Conservation (phyloP, 2,113 vertebrate species). For the Pseudorectes ferrugineus region DNA sequence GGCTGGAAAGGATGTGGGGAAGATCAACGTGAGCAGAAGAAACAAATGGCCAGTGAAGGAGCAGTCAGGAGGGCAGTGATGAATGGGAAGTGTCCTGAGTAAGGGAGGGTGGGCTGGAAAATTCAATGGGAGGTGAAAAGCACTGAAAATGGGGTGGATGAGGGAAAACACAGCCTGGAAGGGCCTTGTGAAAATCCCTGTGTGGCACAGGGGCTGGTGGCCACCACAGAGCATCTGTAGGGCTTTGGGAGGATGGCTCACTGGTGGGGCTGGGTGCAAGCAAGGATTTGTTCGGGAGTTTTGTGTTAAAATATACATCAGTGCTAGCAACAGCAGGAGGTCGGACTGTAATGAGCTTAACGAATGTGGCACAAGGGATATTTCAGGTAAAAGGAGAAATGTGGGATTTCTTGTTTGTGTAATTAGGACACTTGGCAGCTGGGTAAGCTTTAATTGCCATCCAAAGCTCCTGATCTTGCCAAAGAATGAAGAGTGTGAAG, state of each 20-base stretch:
- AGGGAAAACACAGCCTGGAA: neutral
- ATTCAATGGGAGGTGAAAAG: neutral
- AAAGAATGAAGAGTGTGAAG: neutral
- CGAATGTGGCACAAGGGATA: neutral
- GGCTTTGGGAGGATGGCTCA: neutral
- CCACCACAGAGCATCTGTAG: fast-evolving
- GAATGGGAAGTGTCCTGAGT: neutral
- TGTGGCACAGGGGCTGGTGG: neutral
- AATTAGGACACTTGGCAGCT: constrained; percentile 36
- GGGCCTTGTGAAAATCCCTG: neutral
- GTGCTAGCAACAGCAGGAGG: neutral
- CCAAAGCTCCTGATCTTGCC: neutral
- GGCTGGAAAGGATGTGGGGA: neutral
- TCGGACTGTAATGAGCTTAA: neutral
- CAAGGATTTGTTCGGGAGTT: neutral
- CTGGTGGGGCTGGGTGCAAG: neutral
- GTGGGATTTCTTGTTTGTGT: neutral
- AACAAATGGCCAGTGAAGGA: fast-evolving
- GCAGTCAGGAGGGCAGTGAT: neutral
- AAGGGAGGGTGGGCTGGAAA: neutral
- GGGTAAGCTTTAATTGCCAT: constrained; percentile 40
- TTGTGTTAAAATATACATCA: neutral
- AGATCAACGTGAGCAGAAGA: fast-evolving
- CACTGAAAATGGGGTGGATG: neutral
- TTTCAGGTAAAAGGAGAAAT: constrained; percentile 30